These are phyloP conservation scores for Agelastica alni DNA, from an alignment of 2,888 invertebrate genomes.

Conservation along the genomic window DNA sequence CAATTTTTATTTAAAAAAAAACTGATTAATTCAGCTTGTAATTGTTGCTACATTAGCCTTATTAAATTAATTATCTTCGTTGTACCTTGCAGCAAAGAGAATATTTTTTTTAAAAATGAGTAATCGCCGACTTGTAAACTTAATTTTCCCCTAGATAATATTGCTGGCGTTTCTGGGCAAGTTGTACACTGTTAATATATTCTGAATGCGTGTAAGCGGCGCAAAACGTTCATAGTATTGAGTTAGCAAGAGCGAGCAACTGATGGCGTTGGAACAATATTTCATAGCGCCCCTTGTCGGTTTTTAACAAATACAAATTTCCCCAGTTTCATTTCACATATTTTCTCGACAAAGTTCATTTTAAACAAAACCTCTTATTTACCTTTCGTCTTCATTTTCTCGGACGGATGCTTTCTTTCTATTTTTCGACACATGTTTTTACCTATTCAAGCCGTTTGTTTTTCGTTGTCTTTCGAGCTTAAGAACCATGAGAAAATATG, in stretches of 20 bases:
- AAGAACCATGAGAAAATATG: too few species aligned
- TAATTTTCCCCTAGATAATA: too few species aligned
- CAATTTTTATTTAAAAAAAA: too few species aligned
- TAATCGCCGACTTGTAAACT: too few species aligned
- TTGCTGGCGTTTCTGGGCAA: constrained; percentile 17
- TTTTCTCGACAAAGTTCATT: constrained; percentile 34
- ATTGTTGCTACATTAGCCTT: too few species aligned
- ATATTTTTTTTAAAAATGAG: too few species aligned
- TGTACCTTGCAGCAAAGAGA: too few species aligned
- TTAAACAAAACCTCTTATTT: constrained; percentile 37
- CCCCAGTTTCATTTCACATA: constrained; percentile 33
- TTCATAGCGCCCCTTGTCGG: constrained; percentile 45
- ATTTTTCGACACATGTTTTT: constrained; percentile 29
- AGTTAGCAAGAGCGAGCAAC: constrained; percentile 44
- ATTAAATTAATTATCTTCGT: too few species aligned
- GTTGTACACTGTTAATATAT: constrained; percentile 27
- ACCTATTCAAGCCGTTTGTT: constrained; percentile 27
- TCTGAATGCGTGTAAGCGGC: constrained; percentile 42
- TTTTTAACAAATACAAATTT: constrained; percentile 46
- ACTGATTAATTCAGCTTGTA: too few species aligned
- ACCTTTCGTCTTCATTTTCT: constrained; percentile 36
- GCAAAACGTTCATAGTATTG: constrained; percentile 43
- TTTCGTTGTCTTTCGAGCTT: too few species aligned
- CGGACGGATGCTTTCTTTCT: constrained; percentile 26
- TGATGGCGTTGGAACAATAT: constrained; percentile 45